A percentile compares a stretch with the other conserved stretches of the same genome.
phyloP scores from a whole-genome alignment of 37 sponge, comb jelly and placozoan species.

The Mnemiopsis leidyi region DNA sequence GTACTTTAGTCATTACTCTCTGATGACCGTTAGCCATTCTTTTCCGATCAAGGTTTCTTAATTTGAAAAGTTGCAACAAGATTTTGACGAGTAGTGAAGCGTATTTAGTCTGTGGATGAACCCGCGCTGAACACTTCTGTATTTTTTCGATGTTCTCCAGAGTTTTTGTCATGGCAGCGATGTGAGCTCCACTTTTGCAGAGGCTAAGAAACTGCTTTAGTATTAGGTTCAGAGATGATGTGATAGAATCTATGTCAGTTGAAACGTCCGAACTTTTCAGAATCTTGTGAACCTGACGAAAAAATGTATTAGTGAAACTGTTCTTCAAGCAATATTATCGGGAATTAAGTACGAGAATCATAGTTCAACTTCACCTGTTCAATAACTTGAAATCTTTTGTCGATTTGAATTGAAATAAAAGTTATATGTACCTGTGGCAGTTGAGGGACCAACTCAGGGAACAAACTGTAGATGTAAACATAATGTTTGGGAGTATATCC shows the following conservation, averaged over 20 bases:
- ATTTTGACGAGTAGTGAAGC: not conserved
- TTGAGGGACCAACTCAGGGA: constrained; percentile 11
- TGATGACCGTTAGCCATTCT: not conserved
- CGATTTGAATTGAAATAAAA: too few species aligned
- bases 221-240: not conserved
- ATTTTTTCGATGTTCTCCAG: constrained; percentile 37
- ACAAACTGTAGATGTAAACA: constrained; percentile 44
- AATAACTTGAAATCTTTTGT: too few species aligned
- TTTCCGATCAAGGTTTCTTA: not conserved
- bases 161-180: not conserved
- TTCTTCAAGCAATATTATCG: too few species aligned
- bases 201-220: not conserved
- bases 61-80: not conserved
- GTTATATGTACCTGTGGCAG: constrained; percentile 44
- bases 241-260: not conserved
- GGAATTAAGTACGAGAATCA: too few species aligned
- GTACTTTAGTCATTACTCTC: not conserved
- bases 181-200: not conserved
- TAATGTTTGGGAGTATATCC: constrained; percentile 34
- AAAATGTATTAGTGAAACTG: too few species aligned
- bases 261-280: constrained; percentile 3
- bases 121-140: not conserved
- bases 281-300: constrained; percentile 41
- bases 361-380: too few species aligned
- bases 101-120: constrained; percentile 32